Evolutionary conservation across 2,797 vertebrate genomes (phyloP), one percentile per base, ranked within the genome.

Genomic region (Florisuga fusca): DNA sequence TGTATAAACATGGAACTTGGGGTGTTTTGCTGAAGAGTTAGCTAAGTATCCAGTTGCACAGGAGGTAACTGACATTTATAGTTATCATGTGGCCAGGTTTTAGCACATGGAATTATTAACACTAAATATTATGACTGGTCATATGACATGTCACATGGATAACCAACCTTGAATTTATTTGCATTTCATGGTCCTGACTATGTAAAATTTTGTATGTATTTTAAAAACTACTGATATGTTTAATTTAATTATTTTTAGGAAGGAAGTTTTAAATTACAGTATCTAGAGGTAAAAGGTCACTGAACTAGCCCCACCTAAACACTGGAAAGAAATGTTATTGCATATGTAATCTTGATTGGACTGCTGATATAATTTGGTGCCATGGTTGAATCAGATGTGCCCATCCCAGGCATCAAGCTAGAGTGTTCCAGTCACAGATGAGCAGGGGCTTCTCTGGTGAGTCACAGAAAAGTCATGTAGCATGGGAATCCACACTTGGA

Each of bases 401-500:
- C 15, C 4, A 12, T 78, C 6, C 21, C 43, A 36, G 41, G 11
- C 3, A 2, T 7, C 0, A 0, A 15, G 27, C 29, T 15, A 41
- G 22, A 48, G 50, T 41, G 20, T 84, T 50, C 31, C 21, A 31
- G 19, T 31, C 9, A 27, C n/a, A 46, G 25, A 71, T 66, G 19
- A 91, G 76, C 71, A 68, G 77, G 20, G 86, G 10, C 58, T 87
- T 14, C 23, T 46, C 51, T 55, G 34, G 29, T 59, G 57, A 66
- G 31, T 33, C 34, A 13, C 38, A 19, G 67, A 11, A 41, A 41
- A 41, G 13, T 57, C n/a, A 59, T 4, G 7, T 15, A 2, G 14
- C 10, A 18, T 63, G 38, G 27, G 19, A 0, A 1, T 13, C 38
- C 2, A 7, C 0, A 0, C 21, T 25, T 50, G 63, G 33, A 0